Evolutionary conservation across 2,113 vertebrate species (phyloP).

Genomic region (Solenodon paradoxus): DNA sequence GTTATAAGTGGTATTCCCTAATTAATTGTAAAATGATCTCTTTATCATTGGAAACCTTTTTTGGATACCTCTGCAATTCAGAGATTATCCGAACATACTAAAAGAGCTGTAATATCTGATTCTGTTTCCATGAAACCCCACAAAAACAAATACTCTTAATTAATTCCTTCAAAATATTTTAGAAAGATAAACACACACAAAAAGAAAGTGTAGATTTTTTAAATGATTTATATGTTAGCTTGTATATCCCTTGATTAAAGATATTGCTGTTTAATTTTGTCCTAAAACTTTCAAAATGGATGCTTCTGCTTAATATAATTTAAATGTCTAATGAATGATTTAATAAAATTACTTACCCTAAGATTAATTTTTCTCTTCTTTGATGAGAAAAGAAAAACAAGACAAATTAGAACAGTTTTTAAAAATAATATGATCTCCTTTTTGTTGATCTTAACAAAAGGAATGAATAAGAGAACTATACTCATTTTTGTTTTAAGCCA

Average conservation of each 20-base stretch:
- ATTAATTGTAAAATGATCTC: background rate
- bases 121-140: slow-evolving; percentile 3
- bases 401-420: background rate
- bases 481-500: background rate
- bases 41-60: background rate
- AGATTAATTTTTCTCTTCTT: slow-evolving; percentile 26
- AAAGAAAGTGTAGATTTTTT: background rate
- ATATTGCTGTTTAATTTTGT: slow-evolving; percentile 14
- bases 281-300: background rate
- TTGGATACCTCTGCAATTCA: background rate
- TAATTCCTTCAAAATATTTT: slow-evolving; percentile 41
- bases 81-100: background rate
- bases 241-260: background rate
- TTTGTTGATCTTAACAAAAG: background rate
- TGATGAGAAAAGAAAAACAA: slow-evolving; percentile 37
- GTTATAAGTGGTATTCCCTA: background rate
- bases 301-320: slow-evolving; percentile 25
- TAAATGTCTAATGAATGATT: background rate
- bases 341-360: slow-evolving; percentile 2
- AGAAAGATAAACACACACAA: slow-evolving; percentile 13
- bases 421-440: background rate
- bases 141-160: slow-evolving; percentile 11
- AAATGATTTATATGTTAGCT: background rate
- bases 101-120: background rate
- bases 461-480: background rate